Evolutionary conservation across 2,888 invertebrate genomes (phyloP).

Genomic region (Leucoptera coffeella): DNA sequence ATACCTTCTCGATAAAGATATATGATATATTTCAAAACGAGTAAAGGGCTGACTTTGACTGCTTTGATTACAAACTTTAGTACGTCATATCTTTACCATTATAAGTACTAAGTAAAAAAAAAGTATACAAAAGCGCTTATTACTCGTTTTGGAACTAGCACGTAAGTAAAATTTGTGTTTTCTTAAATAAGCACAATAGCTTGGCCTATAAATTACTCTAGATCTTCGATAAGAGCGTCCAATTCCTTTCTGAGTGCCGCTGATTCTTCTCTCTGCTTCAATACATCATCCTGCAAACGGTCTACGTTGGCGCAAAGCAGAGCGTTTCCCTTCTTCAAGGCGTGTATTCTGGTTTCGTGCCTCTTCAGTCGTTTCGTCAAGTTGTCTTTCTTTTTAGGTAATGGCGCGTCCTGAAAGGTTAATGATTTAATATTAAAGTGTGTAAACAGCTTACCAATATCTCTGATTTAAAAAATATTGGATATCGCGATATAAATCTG

Average conservation of each 20-base stretch:
- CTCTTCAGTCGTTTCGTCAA: slow-evolving; percentile 60
- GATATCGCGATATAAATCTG: no score
- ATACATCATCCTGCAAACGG: slow-evolving; percentile 77
- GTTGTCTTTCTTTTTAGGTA: slow-evolving; percentile 62
- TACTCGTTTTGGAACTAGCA: no score
- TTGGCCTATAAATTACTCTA: slow-evolving; percentile 64
- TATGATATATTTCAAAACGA: no score
- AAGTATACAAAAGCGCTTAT: no score
- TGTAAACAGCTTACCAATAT: no score
- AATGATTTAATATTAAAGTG: slow-evolving; percentile 6
- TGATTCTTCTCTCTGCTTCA: slow-evolving; percentile 76
- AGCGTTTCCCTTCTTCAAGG: slow-evolving; percentile 83
- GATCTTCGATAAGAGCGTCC: slow-evolving; percentile 79
- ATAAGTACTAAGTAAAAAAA: no score
- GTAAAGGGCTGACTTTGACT: no score
- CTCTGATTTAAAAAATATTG: no score
- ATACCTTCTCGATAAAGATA: no score
- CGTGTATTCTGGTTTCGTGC: slow-evolving; percentile 72
- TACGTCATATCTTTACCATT: no score
- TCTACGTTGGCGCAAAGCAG: slow-evolving; percentile 84
- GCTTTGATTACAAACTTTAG: no score
- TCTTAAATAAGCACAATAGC: neutral
- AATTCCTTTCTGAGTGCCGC: slow-evolving; percentile 73
- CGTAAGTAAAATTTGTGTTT: no score
- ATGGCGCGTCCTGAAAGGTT: slow-evolving; percentile 57